A percentile compares a stretch with the other conserved stretches of the same genome.
Evolutionary conservation across 2,888 invertebrate species (phyloP).

Genomic region (Polyommatus icarus): DNA sequence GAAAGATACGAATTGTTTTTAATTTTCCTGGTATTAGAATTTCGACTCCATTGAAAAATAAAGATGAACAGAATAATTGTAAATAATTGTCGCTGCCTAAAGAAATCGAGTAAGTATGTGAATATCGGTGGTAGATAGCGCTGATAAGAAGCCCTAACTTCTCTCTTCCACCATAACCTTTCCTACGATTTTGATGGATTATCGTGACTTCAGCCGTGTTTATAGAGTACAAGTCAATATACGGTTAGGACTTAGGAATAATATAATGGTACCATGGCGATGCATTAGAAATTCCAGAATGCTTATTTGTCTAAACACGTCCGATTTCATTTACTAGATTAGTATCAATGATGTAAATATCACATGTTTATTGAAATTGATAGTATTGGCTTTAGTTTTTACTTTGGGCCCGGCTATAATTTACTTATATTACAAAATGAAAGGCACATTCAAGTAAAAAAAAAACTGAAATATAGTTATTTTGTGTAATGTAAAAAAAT

Average conservation of each 20-base stretch:
- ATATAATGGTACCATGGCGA: no score
- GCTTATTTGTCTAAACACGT: background rate
- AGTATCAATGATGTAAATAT: slow-evolving; percentile 19
- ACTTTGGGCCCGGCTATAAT: background rate
- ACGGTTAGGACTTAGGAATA: background rate
- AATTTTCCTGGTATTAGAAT: slow-evolving; percentile 56
- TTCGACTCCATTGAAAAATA: slow-evolving; percentile 45
- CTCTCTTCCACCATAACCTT: slow-evolving; percentile 53
- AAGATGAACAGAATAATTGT: slow-evolving; percentile 71
- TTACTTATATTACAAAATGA: slow-evolving; percentile 16
- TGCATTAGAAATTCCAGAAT: background rate
- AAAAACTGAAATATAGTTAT: background rate
- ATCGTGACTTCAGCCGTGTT: slow-evolving; percentile 47
- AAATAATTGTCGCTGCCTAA: slow-evolving; percentile 64
- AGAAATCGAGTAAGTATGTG: slow-evolving; percentile 66
- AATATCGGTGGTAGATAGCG: background rate
- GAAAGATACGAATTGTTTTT: slow-evolving; percentile 77
- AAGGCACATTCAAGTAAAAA: background rate
- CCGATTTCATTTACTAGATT: background rate
- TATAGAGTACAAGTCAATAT: slow-evolving; percentile 18
- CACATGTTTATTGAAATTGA: slow-evolving; percentile 19
- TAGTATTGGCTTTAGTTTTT: slow-evolving; percentile 12
- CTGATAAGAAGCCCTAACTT: slow-evolving; percentile 39
- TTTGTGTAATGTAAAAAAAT: background rate
- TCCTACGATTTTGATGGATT: slow-evolving; percentile 57